These are phyloP conservation scores for Drosophila subsilvestris DNA, from an alignment of 2,888 invertebrate genomes.

Conservation along the genomic window DNA sequence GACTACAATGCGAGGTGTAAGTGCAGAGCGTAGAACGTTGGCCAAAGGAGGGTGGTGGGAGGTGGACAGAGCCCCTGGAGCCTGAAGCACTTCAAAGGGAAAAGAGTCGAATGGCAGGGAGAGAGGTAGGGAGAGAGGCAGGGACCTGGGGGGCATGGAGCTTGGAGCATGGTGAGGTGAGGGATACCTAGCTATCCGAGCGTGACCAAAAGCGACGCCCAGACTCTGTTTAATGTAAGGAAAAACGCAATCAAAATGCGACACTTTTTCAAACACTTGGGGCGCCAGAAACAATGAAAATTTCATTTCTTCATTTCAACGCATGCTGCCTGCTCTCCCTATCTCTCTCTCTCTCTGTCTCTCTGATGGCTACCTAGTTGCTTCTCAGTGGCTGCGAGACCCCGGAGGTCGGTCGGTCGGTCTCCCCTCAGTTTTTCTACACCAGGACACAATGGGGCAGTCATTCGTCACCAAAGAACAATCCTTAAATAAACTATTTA, in stretches of 20 bases:
- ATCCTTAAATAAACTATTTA: conserved; percentile 73
- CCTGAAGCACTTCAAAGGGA: conserved; percentile 56
- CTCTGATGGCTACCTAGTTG: background rate
- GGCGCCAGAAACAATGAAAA: conserved; percentile 70
- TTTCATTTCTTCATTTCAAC: conserved; percentile 74
- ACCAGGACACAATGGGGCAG: conserved; percentile 14
- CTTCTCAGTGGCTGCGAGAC: background rate
- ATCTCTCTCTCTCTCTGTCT: no score
- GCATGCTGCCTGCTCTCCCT: conserved; percentile 45
- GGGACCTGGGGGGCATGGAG: background rate
- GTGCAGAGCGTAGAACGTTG: conserved; percentile 12
- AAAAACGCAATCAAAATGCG: conserved; percentile 76
- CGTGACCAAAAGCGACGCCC: conserved; percentile 48
- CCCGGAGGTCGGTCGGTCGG: background rate
- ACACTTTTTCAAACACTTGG: conserved; percentile 75
- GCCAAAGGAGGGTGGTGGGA: background rate
- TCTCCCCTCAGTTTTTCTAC: conserved; percentile 6
- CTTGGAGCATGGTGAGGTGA: conserved; percentile 1
- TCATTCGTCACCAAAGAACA: conserved; percentile 53
- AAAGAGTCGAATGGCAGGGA: conserved; percentile 33
- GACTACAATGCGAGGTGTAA: conserved; percentile 52
- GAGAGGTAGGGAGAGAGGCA: no score
- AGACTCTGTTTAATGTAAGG: conserved; percentile 61
- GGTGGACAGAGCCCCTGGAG: conserved; percentile 23
- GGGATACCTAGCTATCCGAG: conserved; percentile 44